Base-by-base conservation (phyloP, 2,888 invertebrate species). In the Melanargia galathea region DNA sequence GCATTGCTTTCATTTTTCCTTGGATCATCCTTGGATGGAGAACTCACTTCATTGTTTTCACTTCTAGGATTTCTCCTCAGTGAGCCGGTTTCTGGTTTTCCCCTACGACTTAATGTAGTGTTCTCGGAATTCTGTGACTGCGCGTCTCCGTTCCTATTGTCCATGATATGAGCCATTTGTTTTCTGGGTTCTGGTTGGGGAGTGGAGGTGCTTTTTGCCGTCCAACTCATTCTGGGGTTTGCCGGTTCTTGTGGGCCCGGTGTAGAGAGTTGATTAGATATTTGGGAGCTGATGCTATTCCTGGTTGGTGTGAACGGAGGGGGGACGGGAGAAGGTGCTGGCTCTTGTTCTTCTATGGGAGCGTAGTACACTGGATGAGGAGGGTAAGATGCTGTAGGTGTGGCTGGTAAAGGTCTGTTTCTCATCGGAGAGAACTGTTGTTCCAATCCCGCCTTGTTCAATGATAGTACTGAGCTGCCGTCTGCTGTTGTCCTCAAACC, bases 401-500 rank as follows among this genome's bases (percentile, higher is more conserved):
- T 95, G 4, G 94, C 93, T 18, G 95, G 95, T 54, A 95, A 74
- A 1, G 94, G 94, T 71, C 93, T 89, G 69, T 93, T 93, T 55
- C 94, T 92, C 93, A 94, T 94, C 13, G 92, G 93, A 58, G 86
- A 92, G 69, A 90, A 91, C 55, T 83, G 91, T 13, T 79, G 83
- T 73, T 93, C 92, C 65, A 93, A 81, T 8, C 93, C 93, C 24
- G 94, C 91, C 86, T 96, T 96, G 80, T 96, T 96, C 62, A 97
- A 81, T 61, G 96, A 96, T 35, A 96, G 84, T 11, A 94, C 94
- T 2, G 96, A 96, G 78, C 95, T 96, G n/a, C 97, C 97, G 69
- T 96, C 95, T 18, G 96, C 97, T 18, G 97, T 96, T 18, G 97
- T 97, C 58, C 97, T 92, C 18, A 95, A 86, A 0, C 97, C 97